These are phyloP conservation scores for Ctenodactylus gundi DNA, from an alignment of 2,113 vertebrate species.

Conservation along the genomic window DNA sequence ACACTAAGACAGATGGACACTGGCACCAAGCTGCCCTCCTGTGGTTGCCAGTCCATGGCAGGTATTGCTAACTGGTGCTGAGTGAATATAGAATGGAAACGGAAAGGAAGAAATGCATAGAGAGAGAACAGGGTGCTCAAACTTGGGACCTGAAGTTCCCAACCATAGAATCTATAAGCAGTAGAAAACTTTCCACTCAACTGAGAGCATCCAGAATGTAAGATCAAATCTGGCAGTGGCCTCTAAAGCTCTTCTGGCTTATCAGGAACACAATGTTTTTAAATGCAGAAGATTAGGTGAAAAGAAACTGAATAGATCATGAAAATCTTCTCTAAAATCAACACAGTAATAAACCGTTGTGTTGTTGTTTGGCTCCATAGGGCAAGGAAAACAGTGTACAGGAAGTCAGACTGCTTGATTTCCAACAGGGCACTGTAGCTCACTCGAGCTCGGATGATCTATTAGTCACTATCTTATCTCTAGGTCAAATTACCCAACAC, in stretches of 20 bases:
- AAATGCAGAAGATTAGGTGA: slow-evolving; percentile 4
- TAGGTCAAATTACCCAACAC: no score
- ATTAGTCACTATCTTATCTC: no score
- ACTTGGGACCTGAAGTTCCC: not conserved
- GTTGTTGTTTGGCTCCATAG: not conserved
- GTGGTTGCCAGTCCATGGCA: not conserved
- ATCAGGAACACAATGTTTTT: slow-evolving; percentile 30
- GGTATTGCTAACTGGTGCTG: not conserved
- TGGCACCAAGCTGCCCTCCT: not conserved
- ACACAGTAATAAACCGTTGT: not conserved
- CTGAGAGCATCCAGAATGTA: not conserved
- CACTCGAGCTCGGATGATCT: not conserved
- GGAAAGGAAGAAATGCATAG: not conserved
- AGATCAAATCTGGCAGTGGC: fast-evolving
- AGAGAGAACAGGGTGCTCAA: not conserved
- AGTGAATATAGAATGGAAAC: not conserved
- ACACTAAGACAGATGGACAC: not conserved
- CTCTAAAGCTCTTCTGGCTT: slow-evolving; percentile 43
- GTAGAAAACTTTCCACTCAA: slow-evolving; percentile 39
- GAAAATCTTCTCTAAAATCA: slow-evolving; percentile 17
- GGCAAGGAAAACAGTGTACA: not conserved
- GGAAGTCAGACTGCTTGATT: not conserved
- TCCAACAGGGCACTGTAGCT: not conserved
- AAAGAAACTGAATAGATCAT: not conserved
- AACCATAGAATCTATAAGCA: not conserved